Evolutionary conservation across 2,797 vertebrate species (phyloP).

Genomic region (Myioborus miniatus): DNA sequence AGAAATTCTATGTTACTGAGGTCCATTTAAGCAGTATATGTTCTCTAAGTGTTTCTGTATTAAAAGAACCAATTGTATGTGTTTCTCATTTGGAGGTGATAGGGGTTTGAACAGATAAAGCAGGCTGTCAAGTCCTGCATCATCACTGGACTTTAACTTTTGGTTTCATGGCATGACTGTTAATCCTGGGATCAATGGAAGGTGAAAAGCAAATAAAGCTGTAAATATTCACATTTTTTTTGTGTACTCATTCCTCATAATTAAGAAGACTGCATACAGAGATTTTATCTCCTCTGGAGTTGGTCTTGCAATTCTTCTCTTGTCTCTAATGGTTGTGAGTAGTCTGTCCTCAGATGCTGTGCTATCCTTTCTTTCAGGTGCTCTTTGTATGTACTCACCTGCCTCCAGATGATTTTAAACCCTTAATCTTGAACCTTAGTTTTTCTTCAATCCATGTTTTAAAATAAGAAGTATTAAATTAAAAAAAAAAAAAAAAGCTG

Average conservation of each 20-base stretch:
- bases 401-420: neutral
- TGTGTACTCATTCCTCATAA: neutral
- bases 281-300: neutral
- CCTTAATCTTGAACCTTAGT: neutral
- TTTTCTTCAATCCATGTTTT: neutral
- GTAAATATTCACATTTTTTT: neutral
- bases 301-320: neutral
- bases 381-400: neutral
- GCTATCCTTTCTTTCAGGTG: neutral
- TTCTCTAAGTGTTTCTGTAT: neutral
- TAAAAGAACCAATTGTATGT: neutral
- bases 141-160: neutral
- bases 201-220: neutral
- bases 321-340: neutral
- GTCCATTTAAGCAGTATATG: neutral
- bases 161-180: neutral
- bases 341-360: neutral
- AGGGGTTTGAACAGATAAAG: neutral
- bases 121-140: neutral
- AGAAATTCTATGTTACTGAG: neutral
- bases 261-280: neutral
- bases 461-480: neutral
- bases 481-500: neutral
- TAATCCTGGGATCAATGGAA: neutral
- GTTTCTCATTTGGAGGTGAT: neutral